Evolutionary conservation across 2,888 invertebrate genomes (phyloP).

Genomic region (Pseudococcus jackbeardsleyi): DNA sequence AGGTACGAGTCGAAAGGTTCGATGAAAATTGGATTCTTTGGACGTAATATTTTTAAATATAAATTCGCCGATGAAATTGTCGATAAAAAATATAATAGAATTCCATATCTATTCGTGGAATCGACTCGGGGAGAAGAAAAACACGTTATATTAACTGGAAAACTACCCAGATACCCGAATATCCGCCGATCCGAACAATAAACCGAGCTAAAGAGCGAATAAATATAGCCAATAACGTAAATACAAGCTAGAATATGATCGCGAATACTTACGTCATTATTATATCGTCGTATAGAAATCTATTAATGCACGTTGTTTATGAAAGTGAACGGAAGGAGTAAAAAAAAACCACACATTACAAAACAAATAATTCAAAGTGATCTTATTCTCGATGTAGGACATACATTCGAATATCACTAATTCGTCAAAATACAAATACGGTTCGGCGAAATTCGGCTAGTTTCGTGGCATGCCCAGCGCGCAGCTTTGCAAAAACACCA

Average conservation of each 20-base stretch:
- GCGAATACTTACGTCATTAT: slow-evolving; percentile 14
- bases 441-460: background rate
- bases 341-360: background rate
- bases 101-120: no score
- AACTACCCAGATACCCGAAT: no score
- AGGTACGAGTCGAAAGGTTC: no score
- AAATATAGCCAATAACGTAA: background rate
- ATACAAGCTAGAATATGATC: background rate
- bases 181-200: background rate
- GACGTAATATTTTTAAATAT: no score
- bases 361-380: slow-evolving; percentile 34
- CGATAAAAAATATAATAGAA: no score
- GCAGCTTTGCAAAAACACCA: slow-evolving; percentile 36
- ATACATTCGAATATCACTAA: slow-evolving; percentile 23
- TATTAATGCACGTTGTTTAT: slow-evolving; percentile 28
- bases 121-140: no score
- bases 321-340: background rate
- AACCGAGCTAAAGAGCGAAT: background rate
- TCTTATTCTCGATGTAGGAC: slow-evolving; percentile 16
- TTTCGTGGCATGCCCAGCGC: background rate
- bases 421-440: slow-evolving; percentile 3
- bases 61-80: no score
- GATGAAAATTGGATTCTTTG: no score
- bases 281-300: background rate
- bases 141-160: no score